Conservation (phyloP, 2,797 vertebrate genomes). For the Enoplosus armatus region DNA sequence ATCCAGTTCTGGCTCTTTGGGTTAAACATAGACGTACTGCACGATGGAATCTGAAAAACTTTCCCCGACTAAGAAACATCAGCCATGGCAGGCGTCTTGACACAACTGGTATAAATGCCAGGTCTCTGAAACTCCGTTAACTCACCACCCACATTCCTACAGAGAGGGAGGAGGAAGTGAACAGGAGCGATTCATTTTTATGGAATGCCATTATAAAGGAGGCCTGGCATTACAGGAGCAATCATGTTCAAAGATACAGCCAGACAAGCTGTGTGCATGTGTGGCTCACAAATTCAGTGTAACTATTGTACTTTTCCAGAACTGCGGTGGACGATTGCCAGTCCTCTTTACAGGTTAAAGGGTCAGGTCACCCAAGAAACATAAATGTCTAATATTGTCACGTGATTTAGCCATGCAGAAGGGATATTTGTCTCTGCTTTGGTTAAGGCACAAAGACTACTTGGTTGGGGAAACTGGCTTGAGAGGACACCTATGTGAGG, state of each 20-base stretch:
- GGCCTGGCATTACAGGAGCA: slow-evolving; percentile 28
- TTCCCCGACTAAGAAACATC: neutral
- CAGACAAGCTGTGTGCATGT: neutral
- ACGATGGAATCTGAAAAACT: slow-evolving; percentile 26
- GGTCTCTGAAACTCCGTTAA: slow-evolving; percentile 42
- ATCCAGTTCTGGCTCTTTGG: neutral
- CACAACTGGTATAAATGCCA: slow-evolving; percentile 33
- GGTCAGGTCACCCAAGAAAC: neutral
- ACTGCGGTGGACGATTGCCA: fast-evolving
- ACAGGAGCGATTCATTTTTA: slow-evolving; percentile 53
- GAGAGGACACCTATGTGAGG: neutral
- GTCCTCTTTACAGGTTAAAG: neutral
- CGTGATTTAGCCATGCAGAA: no score
- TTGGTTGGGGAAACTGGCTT: no score
- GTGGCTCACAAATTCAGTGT: neutral
- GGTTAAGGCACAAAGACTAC: neutral
- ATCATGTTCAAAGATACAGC: slow-evolving; percentile 32
- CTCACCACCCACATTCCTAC: slow-evolving; percentile 63
- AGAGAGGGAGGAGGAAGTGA: slow-evolving; percentile 34
- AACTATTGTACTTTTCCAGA: neutral
- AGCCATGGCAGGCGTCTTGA: neutral
- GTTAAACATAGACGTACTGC: slow-evolving; percentile 7
- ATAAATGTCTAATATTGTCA: neutral
- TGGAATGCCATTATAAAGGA: slow-evolving; percentile 56
- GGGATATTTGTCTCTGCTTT: neutral